phyloP scores from a whole-genome alignment of 2,113 vertebrate species.

The Thamnaconus septentrionalis region DNA sequence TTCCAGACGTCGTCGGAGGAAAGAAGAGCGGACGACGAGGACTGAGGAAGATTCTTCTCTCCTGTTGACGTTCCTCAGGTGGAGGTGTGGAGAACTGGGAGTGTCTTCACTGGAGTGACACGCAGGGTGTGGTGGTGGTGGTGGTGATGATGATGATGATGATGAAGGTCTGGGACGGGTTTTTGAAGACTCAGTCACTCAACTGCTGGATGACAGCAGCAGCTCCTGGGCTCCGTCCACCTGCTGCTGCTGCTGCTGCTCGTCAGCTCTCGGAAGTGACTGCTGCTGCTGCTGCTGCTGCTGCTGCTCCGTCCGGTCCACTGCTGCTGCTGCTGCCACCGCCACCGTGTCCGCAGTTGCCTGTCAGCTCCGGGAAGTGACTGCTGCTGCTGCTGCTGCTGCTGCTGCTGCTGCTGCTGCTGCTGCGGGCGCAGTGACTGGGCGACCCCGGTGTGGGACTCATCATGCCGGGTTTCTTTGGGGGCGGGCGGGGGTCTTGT shows the following conservation, averaged over 20 bases:
- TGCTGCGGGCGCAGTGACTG: slow-evolving; percentile 69
- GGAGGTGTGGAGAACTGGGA: slow-evolving; percentile 12
- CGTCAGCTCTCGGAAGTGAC: slow-evolving; percentile 81
- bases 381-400: slow-evolving; percentile 14
- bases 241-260: slow-evolving; percentile 76
- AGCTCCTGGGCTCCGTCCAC: slow-evolving; percentile 88
- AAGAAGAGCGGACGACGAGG: too few relatives aligned
- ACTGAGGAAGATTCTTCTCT: too few relatives aligned
- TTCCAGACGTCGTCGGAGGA: too few relatives aligned
- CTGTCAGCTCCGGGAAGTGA: slow-evolving; percentile 81
- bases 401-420: slow-evolving; percentile 61
- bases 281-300: slow-evolving; percentile 31
- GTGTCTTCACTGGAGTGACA: slow-evolving; percentile 1
- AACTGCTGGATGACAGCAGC: slow-evolving; percentile 82
- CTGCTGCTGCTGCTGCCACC: slow-evolving; percentile 44
- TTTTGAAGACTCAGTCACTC: slow-evolving; percentile 21
- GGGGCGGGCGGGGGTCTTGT: slow-evolving; percentile 86
- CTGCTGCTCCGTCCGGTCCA: neutral
- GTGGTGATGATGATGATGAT: slow-evolving; percentile 1
- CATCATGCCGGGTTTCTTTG: slow-evolving; percentile 86
- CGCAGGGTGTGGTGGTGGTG: slow-evolving; percentile 1
- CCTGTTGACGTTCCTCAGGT: too few relatives aligned
- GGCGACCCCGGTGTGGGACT: slow-evolving; percentile 84
- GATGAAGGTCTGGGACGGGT: neutral
- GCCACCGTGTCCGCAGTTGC: slow-evolving; percentile 80